phyloP scores from a whole-genome alignment of 2,113 vertebrate species.

The Leucopsar rothschildi region DNA sequence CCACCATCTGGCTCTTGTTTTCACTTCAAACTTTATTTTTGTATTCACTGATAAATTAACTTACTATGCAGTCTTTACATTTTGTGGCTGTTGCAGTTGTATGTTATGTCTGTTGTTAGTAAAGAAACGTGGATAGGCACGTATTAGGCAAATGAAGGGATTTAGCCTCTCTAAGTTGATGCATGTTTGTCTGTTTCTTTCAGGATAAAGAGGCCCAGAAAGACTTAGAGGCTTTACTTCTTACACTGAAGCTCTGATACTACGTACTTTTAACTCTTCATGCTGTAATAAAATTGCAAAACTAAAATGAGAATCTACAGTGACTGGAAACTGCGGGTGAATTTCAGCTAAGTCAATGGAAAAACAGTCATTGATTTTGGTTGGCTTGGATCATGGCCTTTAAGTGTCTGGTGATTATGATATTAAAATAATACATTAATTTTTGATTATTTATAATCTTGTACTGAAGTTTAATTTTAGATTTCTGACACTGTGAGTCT shows the following conservation, averaged over 20 bases:
- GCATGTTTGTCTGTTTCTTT: conserved; percentile 53
- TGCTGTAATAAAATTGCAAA: background rate
- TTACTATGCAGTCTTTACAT: background rate
- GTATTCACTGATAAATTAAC: conserved; percentile 33
- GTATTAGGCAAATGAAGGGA: background rate
- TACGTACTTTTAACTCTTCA: conserved; percentile 27
- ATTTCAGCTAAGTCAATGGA: background rate
- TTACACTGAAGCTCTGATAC: conserved; percentile 74
- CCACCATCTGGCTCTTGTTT: conserved; percentile 41
- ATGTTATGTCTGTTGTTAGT: conserved; percentile 42
- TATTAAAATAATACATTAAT: background rate
- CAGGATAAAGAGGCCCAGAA: conserved; percentile 88
- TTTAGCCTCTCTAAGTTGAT: conserved; percentile 42
- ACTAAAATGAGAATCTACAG: background rate
- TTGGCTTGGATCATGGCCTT: background rate
- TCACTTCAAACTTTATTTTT: conserved; percentile 29
- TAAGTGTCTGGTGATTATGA: background rate
- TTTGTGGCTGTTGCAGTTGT: conserved; percentile 9
- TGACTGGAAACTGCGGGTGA: background rate
- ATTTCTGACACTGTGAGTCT: conserved; percentile 26
- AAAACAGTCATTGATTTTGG: background rate
- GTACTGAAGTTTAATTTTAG: conserved; percentile 9
- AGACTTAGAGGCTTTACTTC: conserved; percentile 80
- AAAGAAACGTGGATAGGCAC: conserved; percentile 1
- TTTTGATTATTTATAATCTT: conserved; percentile 31